phyloP scores from a whole-genome alignment of 2,797 vertebrate genomes.

The Peromyscus attwateri region DNA sequence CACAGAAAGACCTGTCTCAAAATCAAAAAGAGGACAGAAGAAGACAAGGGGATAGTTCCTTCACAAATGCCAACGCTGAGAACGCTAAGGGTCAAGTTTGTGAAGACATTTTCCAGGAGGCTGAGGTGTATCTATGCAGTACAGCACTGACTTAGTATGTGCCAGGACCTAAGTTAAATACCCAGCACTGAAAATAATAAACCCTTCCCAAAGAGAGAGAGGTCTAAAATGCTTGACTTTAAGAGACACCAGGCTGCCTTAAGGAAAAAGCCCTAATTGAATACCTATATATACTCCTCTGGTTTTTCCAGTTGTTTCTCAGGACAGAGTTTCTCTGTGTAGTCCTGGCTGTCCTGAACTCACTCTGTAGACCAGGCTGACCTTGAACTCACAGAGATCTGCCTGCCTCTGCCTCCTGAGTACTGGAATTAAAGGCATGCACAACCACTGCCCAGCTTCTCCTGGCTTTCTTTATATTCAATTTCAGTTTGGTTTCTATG shows the following conservation, averaged over 20 bases:
- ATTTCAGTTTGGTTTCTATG: background rate
- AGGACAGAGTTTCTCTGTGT: too few species aligned
- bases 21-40: background rate
- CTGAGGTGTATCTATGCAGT: background rate
- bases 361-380: too few species aligned
- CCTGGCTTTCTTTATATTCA: slow-evolving; percentile 25
- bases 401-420: too few species aligned
- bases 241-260: background rate
- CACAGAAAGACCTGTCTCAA: background rate
- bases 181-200: background rate
- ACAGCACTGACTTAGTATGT: background rate
- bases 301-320: too few species aligned
- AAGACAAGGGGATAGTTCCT: slow-evolving; percentile 36
- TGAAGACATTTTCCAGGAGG: background rate
- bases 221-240: background rate
- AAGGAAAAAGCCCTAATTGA: slow-evolving; percentile 54
- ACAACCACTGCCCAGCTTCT: background rate
- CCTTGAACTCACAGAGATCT: too few species aligned
- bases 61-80: slow-evolving; percentile 27
- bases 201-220: background rate
- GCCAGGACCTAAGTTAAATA: background rate
- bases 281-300: background rate
- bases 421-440: too few species aligned
- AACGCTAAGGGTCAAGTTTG: background rate
- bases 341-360: too few species aligned